Evolutionary conservation across 2,113 vertebrate genomes (phyloP), one percentile per base, ranked within the genome.

Genomic region (Indicator maculatus): DNA sequence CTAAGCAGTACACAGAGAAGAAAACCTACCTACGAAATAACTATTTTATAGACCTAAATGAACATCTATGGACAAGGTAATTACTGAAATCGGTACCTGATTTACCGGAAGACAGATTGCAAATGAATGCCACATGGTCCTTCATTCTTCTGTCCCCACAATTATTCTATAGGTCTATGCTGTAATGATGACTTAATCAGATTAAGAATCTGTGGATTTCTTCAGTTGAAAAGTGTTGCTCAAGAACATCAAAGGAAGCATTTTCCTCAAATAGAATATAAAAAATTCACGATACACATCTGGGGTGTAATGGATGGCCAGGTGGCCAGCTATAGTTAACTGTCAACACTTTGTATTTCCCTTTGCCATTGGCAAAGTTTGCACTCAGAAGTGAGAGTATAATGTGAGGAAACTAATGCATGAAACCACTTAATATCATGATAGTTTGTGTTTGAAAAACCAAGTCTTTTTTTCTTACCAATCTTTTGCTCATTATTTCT

Each of bases 351-450:
- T 96, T 91, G 75, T 52, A 93, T 95, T 95, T 96, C 79, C 95
- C 94, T 95, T 96, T 96, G 94, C 95, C 93, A 93, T 96, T 38
- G 80, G 95, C 96, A 94, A 95, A 95, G 91, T 97, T 96, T 96
- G 87, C 96, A 95, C 94, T 93, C 91, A 83, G 93, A 95, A 91
- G 89, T 95, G 94, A 94, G 94, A 97, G 85, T 93, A 93, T 93
- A 96, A 93, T 5, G 88, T 95, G 96, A 86, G 91, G 89, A 95
- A 95, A 89, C 89, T 95, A 93, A 95, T 93, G 80, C 72, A 91
- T 86, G 78, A 94, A 87, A 82, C 72, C 69, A 89, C 82, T 94
- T 89, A 94, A 93, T 91, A 89, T 78, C 74, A 44, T 93, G 83
- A 81, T 67, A 69, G 61, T 72, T 86, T 77, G 28, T 71, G 47